Conservation (phyloP, 2,797 vertebrate species). For the Chelonia mydas region DNA sequence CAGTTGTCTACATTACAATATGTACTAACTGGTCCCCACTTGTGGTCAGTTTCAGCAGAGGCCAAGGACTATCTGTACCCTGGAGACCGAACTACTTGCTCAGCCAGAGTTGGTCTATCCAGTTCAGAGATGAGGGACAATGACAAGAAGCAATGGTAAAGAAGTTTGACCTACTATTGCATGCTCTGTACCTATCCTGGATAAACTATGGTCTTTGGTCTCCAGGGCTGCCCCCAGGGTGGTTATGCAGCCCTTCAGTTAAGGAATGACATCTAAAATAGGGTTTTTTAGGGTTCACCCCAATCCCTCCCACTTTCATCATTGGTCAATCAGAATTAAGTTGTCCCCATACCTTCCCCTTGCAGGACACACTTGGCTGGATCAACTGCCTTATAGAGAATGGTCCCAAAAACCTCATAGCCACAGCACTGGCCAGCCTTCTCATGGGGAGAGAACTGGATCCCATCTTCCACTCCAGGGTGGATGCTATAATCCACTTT, state of each 20-base stretch:
- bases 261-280: background rate
- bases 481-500: conserved; percentile 73
- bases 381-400: conserved; percentile 85
- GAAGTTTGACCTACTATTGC: background rate
- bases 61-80: background rate
- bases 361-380: conserved; percentile 86
- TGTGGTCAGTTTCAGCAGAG: background rate
- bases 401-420: conserved; percentile 87
- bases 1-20: background rate
- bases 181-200: background rate
- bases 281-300: background rate
- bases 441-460: conserved; percentile 86
- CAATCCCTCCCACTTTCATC: background rate
- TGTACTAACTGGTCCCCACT: background rate
- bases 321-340: background rate
- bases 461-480: conserved; percentile 75
- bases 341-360: conserved; percentile 87
- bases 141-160: accelerated
- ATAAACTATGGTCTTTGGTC: background rate
- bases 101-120: background rate
- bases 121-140: background rate
- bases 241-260: background rate
- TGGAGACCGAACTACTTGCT: accelerated
- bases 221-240: background rate
- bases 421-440: conserved; percentile 85